phyloP scores from a whole-genome alignment of 2,113 vertebrate species.

The Dipodomys spectabilis region DNA sequence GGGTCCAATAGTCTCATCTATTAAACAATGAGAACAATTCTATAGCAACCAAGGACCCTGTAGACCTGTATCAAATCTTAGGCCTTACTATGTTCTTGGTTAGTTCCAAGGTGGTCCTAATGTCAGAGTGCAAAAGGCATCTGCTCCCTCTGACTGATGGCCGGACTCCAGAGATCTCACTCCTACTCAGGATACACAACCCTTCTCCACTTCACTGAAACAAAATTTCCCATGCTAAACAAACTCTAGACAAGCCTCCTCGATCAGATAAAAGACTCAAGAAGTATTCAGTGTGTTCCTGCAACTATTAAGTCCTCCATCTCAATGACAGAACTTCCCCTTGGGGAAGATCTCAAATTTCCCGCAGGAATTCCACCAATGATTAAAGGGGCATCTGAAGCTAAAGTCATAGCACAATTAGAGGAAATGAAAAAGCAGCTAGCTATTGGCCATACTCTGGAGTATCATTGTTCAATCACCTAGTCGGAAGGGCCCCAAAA shows the following conservation, averaged over 20 bases:
- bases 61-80: neutral
- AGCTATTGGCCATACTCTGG: neutral
- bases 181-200: neutral
- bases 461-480: neutral
- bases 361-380: neutral
- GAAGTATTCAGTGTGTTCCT: neutral
- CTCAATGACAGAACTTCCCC: neutral
- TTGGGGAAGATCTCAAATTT: neutral
- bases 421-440: neutral
- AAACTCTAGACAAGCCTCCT: neutral
- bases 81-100: neutral
- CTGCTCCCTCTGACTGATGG: neutral
- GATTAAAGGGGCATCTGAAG: neutral
- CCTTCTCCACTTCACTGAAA: neutral
- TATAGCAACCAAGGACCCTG: neutral
- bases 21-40: neutral
- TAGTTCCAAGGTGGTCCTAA: neutral
- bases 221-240: neutral
- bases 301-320: neutral
- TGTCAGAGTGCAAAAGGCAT: fast-evolving
- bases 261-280: neutral
- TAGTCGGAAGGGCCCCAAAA: neutral
- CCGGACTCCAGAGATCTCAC: neutral
- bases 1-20: neutral
- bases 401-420: neutral